Conservation (phyloP, 2,797 vertebrate genomes). For the Momotus momota region DNA sequence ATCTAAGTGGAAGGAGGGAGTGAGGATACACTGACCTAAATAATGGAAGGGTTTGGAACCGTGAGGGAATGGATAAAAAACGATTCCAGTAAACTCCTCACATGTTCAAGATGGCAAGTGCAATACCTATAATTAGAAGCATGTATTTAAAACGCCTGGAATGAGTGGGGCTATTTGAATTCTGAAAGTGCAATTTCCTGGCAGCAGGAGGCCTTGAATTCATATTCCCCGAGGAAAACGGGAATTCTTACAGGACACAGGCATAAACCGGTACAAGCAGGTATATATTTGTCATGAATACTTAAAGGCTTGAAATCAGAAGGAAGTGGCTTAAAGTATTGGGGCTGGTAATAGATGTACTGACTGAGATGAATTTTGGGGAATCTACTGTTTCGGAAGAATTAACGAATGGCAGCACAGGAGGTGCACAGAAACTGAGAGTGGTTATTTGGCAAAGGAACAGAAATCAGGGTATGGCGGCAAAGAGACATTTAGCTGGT, state of each 20-base stretch:
- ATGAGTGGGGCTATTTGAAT: neutral
- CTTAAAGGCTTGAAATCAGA: neutral
- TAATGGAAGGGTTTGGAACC: slow-evolving; percentile 14
- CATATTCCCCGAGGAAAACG: neutral
- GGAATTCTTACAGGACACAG: neutral
- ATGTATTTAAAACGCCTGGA: neutral
- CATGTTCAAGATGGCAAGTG: neutral
- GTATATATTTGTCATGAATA: neutral
- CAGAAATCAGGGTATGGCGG: neutral
- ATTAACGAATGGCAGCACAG: neutral
- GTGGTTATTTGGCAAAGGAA: neutral
- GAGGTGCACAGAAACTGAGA: neutral
- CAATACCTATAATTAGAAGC: neutral
- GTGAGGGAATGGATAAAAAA: neutral
- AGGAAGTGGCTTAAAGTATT: neutral
- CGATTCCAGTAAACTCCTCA: neutral
- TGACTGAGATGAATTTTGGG: neutral
- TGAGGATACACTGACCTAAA: neutral
- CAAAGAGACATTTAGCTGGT: neutral
- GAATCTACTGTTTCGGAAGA: neutral
- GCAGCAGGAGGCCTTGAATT: slow-evolving; percentile 9
- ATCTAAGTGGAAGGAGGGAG: neutral
- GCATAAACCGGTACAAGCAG: neutral
- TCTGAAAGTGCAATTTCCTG: neutral
- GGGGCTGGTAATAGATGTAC: neutral